Base-by-base conservation (phyloP, 2,888 invertebrate species). In the Halictus quadricinctus region DNA sequence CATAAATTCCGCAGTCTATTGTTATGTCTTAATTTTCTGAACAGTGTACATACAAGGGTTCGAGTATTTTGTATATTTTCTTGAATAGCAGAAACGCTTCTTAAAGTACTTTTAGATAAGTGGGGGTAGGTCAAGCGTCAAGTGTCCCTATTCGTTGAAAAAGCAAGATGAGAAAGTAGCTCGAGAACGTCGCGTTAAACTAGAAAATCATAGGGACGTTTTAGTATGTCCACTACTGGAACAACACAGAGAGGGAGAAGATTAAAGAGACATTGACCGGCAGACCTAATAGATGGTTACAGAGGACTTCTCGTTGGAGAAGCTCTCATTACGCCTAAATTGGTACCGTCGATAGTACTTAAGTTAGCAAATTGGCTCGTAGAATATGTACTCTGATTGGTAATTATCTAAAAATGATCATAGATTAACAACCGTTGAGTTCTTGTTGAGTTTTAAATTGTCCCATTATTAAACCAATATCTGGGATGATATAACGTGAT, bases 301-400 rank as follows among this genome's bases (percentile, higher is more conserved):
- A 69, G 66, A 69, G 66, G 66, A 69, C 66, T 69, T 36, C 36
- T 69, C 10, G 21, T 36, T 41, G 36, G 21, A 69, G 29, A 8
- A 69, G 36, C 21, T 69, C 66, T 69, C 66, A 69, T 36, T 36
- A 36, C 66, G 66, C 29, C 66, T 29, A 64, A 64, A 69, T 69
- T 36, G 18, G 66, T 69, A 36, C 36, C 29, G 41, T 36, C 36
- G 36, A 29, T 69, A 69, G 66, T 15, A 69, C 18, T 36, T 36
- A 10, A 21, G 66, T 36, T 21, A 18, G 66, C 18, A 41, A 69
- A 69, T 69, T 69, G 36, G 66, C 41, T 69, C 66, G 8, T 41
- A 36, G 18, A 41, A 69, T 69, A 36, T 69, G 29, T 69, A 69
- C 36, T 69, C 66, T 29, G 66, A 69, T 69, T 69, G 66, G 36